A percentile compares a stretch with the other conserved stretches of the same genome.
phyloP scores from a whole-genome alignment of 2,888 invertebrate species.

The Amiota minor region DNA sequence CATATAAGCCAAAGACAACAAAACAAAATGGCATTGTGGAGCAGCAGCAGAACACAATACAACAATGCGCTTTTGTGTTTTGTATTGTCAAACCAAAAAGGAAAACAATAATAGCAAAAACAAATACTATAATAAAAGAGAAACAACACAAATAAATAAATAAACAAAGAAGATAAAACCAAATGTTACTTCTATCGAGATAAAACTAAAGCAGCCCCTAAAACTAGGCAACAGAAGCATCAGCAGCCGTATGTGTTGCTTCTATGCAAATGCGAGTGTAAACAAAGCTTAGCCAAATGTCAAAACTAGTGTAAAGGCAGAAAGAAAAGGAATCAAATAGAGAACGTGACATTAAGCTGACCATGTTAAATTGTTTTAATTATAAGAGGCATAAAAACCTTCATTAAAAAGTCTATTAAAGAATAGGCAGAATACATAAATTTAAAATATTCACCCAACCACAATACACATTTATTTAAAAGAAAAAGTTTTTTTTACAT shows the following conservation, averaged over 20 bases:
- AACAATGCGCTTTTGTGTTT: neutral
- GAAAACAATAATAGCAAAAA: neutral
- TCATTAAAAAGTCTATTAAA: too few species aligned
- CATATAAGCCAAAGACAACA: slow-evolving; percentile 3
- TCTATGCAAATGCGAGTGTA: neutral
- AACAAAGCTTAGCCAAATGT: too few species aligned
- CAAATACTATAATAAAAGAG: slow-evolving; percentile 2
- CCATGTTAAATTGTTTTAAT: too few species aligned
- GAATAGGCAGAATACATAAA: too few species aligned
- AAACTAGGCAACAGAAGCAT: slow-evolving; percentile 31
- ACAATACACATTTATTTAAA: too few species aligned
- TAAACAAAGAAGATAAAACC: slow-evolving; percentile 8
- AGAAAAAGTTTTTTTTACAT: too few species aligned
- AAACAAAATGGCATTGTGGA: neutral
- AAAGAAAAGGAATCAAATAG: too few species aligned
- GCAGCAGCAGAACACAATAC: neutral
- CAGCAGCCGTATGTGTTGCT: neutral
- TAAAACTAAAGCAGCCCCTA: neutral
- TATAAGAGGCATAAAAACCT: too few species aligned
- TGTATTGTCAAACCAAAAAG: neutral
- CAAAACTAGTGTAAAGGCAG: too few species aligned
- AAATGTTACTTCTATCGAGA: neutral
- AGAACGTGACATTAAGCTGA: too few species aligned
- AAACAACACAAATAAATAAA: slow-evolving; percentile 13
- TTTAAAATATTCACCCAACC: too few species aligned